These are phyloP conservation scores for Plectrocnemia conspersa DNA, from an alignment of 1,140 invertebrate genomes.

Conservation along the genomic window DNA sequence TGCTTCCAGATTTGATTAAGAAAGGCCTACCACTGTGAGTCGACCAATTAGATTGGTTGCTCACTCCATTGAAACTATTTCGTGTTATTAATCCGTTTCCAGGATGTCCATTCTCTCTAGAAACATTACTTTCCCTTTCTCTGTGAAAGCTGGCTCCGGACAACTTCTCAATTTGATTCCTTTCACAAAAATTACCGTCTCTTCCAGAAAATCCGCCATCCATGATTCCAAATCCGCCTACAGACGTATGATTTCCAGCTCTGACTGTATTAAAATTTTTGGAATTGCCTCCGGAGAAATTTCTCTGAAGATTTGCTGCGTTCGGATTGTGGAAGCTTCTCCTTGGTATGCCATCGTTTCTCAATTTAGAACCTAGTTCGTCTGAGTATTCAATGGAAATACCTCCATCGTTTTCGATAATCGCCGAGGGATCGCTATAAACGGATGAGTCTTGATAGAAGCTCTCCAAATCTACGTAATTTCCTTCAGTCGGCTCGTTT, in stretches of 20 bases:
- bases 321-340: constrained; percentile 23
- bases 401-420: constrained; percentile 48
- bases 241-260: constrained; percentile 27
- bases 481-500: constrained; percentile 63
- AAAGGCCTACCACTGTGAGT: constrained; percentile 39
- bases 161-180: constrained; percentile 44
- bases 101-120: constrained; percentile 32
- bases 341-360: constrained; percentile 17
- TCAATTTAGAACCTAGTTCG: constrained; percentile 33
- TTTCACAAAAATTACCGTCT: constrained; percentile 43
- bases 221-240: constrained; percentile 28
- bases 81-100: constrained; percentile 46
- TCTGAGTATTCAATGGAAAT: constrained; percentile 47
- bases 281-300: constrained; percentile 17
- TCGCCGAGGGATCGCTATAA: constrained; percentile 51
- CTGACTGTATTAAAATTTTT: constrained; percentile 28
- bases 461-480: constrained; percentile 73
- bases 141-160: constrained; percentile 49
- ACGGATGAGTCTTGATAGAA: constrained; percentile 67
- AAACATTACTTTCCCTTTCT: constrained; percentile 40
- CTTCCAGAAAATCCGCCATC: constrained; percentile 26
- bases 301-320: constrained; percentile 15
- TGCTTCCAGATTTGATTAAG: constrained; percentile 45
- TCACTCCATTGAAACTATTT: constrained; percentile 48
- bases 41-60: constrained; percentile 38